A percentile compares a stretch with the other conserved stretches of the same genome.
Evolutionary conservation across 2,888 invertebrate genomes (phyloP).

Genomic region (Harpalus rubripes): DNA sequence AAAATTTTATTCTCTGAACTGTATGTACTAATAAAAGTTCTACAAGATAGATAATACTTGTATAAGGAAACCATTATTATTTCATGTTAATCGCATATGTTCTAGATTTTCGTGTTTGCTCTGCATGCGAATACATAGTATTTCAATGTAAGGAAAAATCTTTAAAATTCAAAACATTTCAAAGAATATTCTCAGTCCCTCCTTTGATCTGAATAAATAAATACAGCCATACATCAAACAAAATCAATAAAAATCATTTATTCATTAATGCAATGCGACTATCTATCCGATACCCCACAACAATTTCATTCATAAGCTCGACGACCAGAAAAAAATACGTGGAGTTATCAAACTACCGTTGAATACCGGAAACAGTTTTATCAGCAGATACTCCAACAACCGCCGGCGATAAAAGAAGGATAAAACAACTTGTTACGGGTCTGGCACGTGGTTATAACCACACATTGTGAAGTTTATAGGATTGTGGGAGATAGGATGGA

Average conservation of each 20-base stretch:
- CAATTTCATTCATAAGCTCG: conserved; percentile 40
- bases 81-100: no score
- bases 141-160: not conserved
- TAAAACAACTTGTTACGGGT: conserved; percentile 43
- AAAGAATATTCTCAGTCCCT: not conserved
- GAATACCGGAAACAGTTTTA: conserved; percentile 44
- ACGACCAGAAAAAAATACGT: not conserved
- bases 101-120: no score
- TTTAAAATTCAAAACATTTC: conserved; percentile 3
- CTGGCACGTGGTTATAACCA: conserved; percentile 34
- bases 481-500: conserved; percentile 10
- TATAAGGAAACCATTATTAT: no score
- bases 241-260: conserved; percentile 29
- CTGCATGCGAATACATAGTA: no score
- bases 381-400: conserved; percentile 43
- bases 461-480: conserved; percentile 20
- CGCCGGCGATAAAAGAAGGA: conserved; percentile 8
- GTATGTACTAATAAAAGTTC: no score
- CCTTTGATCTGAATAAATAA: conserved; percentile 13
- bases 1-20: no score
- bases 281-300: conserved; percentile 9
- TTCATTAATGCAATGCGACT: conserved; percentile 21
- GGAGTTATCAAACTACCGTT: conserved; percentile 43
- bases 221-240: conserved; percentile 27
- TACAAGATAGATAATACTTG: no score